A percentile compares a stretch with the other conserved stretches of the same genome.
Evolutionary conservation across 2,797 vertebrate species (phyloP).

Genomic region (Heteromormyrus szaboi): DNA sequence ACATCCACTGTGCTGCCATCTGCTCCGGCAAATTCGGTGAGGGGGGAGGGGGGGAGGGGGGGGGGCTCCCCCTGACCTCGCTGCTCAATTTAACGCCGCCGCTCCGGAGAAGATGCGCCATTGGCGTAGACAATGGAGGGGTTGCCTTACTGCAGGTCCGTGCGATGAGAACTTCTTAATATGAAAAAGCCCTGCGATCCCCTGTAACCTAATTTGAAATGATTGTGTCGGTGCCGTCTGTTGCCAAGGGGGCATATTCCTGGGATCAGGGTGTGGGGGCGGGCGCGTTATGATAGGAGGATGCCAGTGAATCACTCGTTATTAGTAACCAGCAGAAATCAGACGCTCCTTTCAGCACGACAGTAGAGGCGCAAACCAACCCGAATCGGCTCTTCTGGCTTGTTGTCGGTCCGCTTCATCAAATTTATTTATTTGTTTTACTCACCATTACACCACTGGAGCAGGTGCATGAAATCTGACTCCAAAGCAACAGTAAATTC

Average conservation of each 20-base stretch:
- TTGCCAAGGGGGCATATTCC: constrained; percentile 17
- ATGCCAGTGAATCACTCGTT: not conserved
- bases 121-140: constrained; percentile 58
- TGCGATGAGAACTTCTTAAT: constrained; percentile 25
- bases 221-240: constrained; percentile 31
- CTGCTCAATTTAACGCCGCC: constrained; percentile 12
- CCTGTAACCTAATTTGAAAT: constrained; percentile 45
- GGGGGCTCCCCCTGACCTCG: not conserved
- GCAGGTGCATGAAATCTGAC: constrained; percentile 73
- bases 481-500: constrained; percentile 55
- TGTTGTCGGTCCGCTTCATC: not conserved
- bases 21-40: constrained; percentile 41
- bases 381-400: constrained; percentile 20
- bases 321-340: constrained; percentile 15
- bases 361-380: constrained; percentile 17
- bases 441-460: constrained; percentile 77
- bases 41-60: not conserved
- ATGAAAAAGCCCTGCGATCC: constrained; percentile 37
- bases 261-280: not conserved
- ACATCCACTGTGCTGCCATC: constrained; percentile 58
- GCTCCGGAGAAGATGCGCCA: constrained; percentile 43
- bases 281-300: not conserved
- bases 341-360: constrained; percentile 3
- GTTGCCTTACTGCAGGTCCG: constrained; percentile 48
- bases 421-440: constrained; percentile 24